phyloP scores from a whole-genome alignment of 2,113 vertebrate species.

The Glaucomys volans region DNA sequence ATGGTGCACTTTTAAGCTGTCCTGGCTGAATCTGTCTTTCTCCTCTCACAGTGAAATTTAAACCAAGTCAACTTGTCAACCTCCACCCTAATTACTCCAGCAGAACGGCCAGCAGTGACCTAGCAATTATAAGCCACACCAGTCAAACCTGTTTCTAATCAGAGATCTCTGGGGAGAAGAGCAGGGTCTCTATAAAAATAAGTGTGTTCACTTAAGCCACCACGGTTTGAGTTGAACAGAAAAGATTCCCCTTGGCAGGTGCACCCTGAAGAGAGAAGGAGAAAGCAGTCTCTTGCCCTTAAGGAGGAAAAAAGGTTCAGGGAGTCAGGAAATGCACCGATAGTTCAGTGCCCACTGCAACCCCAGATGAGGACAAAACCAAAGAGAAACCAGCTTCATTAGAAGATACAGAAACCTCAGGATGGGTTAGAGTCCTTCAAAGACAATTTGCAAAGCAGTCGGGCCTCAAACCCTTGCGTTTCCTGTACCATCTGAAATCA shows the following conservation, averaged over 20 bases:
- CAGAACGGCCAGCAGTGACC: not conserved
- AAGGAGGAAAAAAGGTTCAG: not conserved
- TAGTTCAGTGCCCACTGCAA: not conserved
- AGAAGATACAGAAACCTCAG: not conserved
- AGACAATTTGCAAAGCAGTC: not conserved
- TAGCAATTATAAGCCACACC: not conserved
- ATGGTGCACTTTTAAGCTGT: not conserved
- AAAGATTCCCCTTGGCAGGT: not conserved
- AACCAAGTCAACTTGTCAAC: not conserved
- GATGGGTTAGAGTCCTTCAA: not conserved
- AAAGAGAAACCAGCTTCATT: not conserved
- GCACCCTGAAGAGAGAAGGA: not conserved
- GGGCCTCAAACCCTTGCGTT: not conserved
- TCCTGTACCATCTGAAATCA: not conserved
- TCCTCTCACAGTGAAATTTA: not conserved
- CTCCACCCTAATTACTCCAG: not conserved
- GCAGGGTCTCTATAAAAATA: not conserved
- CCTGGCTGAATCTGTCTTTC: not conserved
- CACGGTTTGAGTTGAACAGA: not conserved
- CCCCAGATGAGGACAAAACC: not conserved
- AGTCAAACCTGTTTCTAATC: constrained; percentile 13
- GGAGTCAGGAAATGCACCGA: not conserved
- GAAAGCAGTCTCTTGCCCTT: not conserved
- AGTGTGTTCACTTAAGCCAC: not conserved
- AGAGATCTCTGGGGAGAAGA: not conserved